These are phyloP conservation scores for Equus quagga DNA, from an alignment of 2,113 vertebrate species.

Conservation along the genomic window DNA sequence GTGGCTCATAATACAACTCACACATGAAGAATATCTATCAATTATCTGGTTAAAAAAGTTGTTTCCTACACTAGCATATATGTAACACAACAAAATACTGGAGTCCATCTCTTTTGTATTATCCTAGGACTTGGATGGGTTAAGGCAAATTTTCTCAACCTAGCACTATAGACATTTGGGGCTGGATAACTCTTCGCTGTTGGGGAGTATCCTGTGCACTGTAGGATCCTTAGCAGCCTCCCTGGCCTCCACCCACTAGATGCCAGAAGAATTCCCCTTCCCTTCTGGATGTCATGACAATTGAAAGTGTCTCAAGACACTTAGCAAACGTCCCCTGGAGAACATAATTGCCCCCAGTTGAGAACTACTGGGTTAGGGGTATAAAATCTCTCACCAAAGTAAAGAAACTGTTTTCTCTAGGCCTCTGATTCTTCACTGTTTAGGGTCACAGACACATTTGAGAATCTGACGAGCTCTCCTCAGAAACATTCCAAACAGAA, in stretches of 20 bases:
- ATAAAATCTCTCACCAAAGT: background rate
- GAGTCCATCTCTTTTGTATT: background rate
- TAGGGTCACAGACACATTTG: background rate
- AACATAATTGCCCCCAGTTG: background rate
- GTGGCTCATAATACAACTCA: background rate
- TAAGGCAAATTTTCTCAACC: background rate
- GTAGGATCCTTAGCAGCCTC: background rate
- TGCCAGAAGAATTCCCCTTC: background rate
- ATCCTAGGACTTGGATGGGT: background rate
- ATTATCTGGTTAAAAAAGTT: conserved; percentile 17
- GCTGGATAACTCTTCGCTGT: background rate
- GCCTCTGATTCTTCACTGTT: conserved; percentile 13
- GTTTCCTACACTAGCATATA: background rate
- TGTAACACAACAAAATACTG: background rate
- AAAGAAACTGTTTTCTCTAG: conserved; percentile 32
- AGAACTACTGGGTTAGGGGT: background rate
- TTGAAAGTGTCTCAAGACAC: background rate
- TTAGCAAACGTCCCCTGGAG: background rate
- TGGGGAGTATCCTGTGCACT: background rate
- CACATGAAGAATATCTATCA: background rate
- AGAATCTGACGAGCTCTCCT: background rate
- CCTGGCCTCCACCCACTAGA: background rate
- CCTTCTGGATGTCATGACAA: background rate
- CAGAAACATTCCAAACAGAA: conserved; percentile 34
- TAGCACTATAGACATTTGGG: background rate